Percentiles rank a stretch among this genome's conserved stretches.
Evolutionary conservation across 1,140 invertebrate species (phyloP).

Genomic region (Diorhabda elongata): DNA sequence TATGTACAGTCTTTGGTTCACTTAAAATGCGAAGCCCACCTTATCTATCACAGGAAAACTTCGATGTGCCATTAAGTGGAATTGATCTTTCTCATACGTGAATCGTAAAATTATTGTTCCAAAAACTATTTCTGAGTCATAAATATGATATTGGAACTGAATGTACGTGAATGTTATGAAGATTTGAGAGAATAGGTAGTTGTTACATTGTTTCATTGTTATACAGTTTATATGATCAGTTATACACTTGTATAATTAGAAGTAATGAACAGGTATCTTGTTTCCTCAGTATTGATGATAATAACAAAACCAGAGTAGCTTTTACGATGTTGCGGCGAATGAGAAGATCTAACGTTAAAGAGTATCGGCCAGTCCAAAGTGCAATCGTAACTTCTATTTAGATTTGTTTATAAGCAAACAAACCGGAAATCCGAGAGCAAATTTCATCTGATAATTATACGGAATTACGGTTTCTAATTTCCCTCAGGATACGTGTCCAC

Average conservation of each 20-base stretch:
- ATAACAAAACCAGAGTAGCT: neutral
- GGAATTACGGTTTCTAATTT: conserved; percentile 17
- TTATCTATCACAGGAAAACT: too few species aligned
- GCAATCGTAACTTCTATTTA: neutral
- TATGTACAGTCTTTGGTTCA: too few species aligned
- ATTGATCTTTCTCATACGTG: too few species aligned
- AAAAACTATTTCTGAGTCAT: too few species aligned
- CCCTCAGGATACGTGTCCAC: conserved; percentile 10
- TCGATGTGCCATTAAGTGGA: too few species aligned
- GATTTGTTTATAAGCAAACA: conserved; percentile 2
- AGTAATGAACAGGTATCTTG: neutral
- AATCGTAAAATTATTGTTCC: too few species aligned
- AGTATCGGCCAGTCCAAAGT: conserved; percentile 1
- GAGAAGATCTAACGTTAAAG: neutral
- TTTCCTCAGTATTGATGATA: neutral
- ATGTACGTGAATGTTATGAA: too few species aligned
- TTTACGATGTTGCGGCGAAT: neutral
- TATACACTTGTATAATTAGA: neutral
- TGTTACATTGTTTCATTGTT: too few species aligned
- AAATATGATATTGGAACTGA: too few species aligned
- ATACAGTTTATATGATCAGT: too few species aligned
- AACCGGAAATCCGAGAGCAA: neutral
- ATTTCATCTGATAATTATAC: conserved; percentile 13
- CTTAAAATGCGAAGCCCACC: too few species aligned
- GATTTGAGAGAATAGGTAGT: too few species aligned